These are phyloP conservation scores for Hirtodrosophila cameraria DNA, from an alignment of 2,888 invertebrate species.

Conservation along the genomic window DNA sequence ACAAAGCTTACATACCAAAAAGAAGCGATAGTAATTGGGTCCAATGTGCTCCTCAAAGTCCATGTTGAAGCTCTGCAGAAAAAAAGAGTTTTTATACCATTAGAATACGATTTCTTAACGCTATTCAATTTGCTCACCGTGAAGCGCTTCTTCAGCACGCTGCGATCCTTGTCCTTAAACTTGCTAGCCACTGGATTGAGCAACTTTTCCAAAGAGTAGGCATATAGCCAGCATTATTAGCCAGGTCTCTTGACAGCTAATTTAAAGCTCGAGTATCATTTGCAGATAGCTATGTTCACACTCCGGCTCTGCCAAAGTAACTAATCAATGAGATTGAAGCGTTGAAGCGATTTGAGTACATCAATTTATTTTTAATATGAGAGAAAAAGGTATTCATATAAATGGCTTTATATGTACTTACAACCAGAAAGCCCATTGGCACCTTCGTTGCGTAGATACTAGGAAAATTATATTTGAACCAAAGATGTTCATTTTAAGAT, in stretches of 20 bases:
- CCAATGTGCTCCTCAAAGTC: conserved; percentile 96
- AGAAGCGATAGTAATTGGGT: conserved; percentile 93
- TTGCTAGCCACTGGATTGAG: conserved; percentile 88
- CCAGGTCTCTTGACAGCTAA: conserved; percentile 88
- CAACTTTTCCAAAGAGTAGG: conserved; percentile 89
- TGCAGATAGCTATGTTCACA: conserved; percentile 94
- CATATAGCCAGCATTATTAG: conserved; percentile 91
- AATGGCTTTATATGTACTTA: no score
- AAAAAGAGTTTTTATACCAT: no score
- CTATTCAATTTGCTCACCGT: conserved; percentile 90
- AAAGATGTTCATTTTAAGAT: no score
- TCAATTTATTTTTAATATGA: no score
- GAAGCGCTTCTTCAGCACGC: conserved; percentile 94
- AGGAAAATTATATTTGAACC: no score
- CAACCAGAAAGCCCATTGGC: no score
- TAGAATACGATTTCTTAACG: no score
- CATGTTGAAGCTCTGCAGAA: conserved; percentile 97
- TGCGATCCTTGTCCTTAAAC: conserved; percentile 93
- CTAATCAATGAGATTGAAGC: conserved; percentile 93
- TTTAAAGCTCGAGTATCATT: conserved; percentile 93
- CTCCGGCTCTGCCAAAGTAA: conserved; percentile 92
- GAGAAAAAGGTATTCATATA: no score
- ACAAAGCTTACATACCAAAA: no score
- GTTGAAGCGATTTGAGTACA: conserved; percentile 94
- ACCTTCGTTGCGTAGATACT: no score